Conservation (phyloP, 2,113 vertebrate species). For the Festucalex cinctus region DNA sequence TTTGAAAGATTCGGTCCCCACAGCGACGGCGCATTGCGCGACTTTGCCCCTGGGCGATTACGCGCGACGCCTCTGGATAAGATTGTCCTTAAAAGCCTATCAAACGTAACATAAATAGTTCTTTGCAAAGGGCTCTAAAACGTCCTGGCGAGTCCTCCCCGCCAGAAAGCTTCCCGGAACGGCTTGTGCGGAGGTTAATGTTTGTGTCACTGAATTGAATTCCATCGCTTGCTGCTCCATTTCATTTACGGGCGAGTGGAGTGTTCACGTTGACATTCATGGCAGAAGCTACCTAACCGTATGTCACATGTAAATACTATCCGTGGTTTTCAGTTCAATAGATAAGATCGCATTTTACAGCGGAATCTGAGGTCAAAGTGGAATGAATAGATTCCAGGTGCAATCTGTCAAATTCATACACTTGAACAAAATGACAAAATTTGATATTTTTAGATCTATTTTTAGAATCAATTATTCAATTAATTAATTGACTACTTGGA, state of each 20-base stretch:
- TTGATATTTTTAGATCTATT: too few relatives aligned
- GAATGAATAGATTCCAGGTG: too few relatives aligned
- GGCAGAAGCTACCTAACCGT: neutral
- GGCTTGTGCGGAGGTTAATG: conserved; percentile 16
- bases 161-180: conserved; percentile 12
- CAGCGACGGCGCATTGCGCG: conserved; percentile 24
- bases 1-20: conserved; percentile 27
- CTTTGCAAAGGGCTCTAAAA: conserved; percentile 7
- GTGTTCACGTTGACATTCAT: conserved; percentile 1
- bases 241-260: neutral
- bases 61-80: conserved; percentile 10
- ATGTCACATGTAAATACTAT: neutral
- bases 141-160: conserved; percentile 14
- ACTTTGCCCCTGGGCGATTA: conserved; percentile 16
- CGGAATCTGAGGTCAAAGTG: neutral
- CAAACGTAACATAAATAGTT: conserved; percentile 43
- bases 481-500: too few relatives aligned
- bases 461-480: too few relatives aligned
- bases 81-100: conserved; percentile 44
- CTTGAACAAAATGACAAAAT: too few relatives aligned
- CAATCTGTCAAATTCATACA: too few relatives aligned
- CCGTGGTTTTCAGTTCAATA: neutral
- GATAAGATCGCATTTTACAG: neutral
- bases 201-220: conserved; percentile 26
- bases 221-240: neutral